These are phyloP conservation scores for Drosophila multiciliata DNA, from an alignment of 2,888 invertebrate genomes.

Conservation along the genomic window DNA sequence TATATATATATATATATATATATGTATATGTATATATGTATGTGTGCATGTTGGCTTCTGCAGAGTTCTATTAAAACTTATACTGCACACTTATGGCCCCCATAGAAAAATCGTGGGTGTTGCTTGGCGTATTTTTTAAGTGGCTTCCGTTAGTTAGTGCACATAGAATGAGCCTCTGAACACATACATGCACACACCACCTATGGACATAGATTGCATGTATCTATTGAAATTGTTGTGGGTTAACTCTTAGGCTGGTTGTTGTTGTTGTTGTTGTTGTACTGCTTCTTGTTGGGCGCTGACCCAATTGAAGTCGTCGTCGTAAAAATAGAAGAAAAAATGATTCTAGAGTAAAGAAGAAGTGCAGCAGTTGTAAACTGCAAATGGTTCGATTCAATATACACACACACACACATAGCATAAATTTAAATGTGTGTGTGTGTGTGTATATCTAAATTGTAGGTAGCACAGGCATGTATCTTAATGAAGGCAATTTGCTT, in stretches of 20 bases:
- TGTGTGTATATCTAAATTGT: slow-evolving; percentile 69
- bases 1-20: slow-evolving; percentile 1
- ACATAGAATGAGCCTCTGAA: slow-evolving; percentile 34
- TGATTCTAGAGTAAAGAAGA: slow-evolving; percentile 20
- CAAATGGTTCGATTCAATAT: slow-evolving; percentile 56
- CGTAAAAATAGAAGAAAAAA: slow-evolving; percentile 31
- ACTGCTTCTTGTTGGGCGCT: slow-evolving; percentile 47
- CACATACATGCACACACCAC: slow-evolving; percentile 1
- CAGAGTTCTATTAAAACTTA: slow-evolving; percentile 23
- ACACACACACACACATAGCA: slow-evolving; percentile 12
- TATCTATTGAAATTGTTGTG: slow-evolving; percentile 73
- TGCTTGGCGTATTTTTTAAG: slow-evolving; percentile 64
- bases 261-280: slow-evolving; percentile 20
- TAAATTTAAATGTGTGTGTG: slow-evolving; percentile 7
- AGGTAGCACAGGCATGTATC: slow-evolving; percentile 79
- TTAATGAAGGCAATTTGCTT: slow-evolving; percentile 81
- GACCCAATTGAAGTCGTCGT: slow-evolving; percentile 76
- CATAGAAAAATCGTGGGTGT: slow-evolving; percentile 52
- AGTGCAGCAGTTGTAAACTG: slow-evolving; percentile 55
- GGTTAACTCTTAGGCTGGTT: slow-evolving; percentile 47
- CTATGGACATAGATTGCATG: slow-evolving; percentile 16
- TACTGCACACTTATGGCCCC: slow-evolving; percentile 36
- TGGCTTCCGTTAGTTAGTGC: slow-evolving; percentile 72
- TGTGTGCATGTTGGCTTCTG: background rate
- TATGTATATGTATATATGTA: slow-evolving; percentile 7